Percentiles rank a stretch among this genome's conserved stretches.
phyloP scores from a whole-genome alignment of 2,888 invertebrate species.

The Cephonodes hylas region DNA sequence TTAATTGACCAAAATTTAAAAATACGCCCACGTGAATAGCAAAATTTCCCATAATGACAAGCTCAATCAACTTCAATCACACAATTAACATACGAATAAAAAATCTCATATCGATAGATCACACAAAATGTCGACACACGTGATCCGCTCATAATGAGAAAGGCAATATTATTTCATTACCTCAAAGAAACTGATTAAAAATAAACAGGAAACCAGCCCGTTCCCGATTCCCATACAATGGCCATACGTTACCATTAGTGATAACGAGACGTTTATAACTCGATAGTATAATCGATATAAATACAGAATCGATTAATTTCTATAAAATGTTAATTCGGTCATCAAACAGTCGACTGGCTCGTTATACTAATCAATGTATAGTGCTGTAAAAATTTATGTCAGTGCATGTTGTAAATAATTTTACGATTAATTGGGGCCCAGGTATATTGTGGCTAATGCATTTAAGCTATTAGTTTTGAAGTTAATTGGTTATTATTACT shows the following conservation, averaged over 20 bases:
- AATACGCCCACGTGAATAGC: neutral
- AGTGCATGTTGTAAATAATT: constrained; percentile 61
- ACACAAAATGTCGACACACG: constrained; percentile 11
- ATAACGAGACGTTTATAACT: constrained; percentile 74
- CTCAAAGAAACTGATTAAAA: constrained; percentile 50
- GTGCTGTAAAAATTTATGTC: constrained; percentile 67
- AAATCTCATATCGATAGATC: constrained; percentile 17
- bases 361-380: constrained; percentile 75
- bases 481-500: constrained; percentile 46
- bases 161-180: constrained; percentile 37
- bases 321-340: constrained; percentile 74
- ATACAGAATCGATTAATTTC: constrained; percentile 75
- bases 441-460: constrained; percentile 45
- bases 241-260: constrained; percentile 73
- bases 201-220: constrained; percentile 63
- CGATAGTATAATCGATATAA: constrained; percentile 62
- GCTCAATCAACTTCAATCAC: constrained; percentile 8
- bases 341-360: constrained; percentile 70
- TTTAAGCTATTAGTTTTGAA: constrained; percentile 57
- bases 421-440: constrained; percentile 59
- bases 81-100: neutral
- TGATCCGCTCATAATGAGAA: constrained; percentile 28
- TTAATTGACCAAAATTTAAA: neutral
- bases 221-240: constrained; percentile 55
- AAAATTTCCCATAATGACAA: constrained; percentile 4